Base-by-base conservation (phyloP, 2,888 invertebrate genomes). In the Mythimna loreyi region DNA sequence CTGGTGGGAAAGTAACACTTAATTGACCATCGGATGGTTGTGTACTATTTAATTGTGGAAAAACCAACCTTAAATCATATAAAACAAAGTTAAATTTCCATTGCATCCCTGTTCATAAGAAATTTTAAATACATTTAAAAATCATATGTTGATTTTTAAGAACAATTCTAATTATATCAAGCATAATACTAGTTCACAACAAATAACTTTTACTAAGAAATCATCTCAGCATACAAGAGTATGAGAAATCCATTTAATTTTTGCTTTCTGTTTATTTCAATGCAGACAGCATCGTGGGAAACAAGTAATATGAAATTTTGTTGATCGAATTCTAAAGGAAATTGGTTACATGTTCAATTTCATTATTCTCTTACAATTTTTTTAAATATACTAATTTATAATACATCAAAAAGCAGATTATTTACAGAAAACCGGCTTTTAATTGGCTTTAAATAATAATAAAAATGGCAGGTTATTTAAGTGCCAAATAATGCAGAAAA, bases 1-100 rank as follows among this genome's bases (percentile, higher is more conserved):
- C 98, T 99, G 91, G 64, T 50, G 7, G 4, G 4, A 25, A 28
- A 50, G 36, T 7, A 0, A 45, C 2, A 47, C 16, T 61, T 25
- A 30, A 58, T 4, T n/a, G 23, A 4, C 23, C 28, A 13, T 19
- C 9, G 11, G 28, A 28, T 6, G 23, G 19, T 23, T 16, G 33
- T 36, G 33, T 1, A 28, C n/a, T n/a, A 45, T 45, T 45, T n/a
- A 6, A 43, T 7, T 43, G 16, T 40, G 9, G 36, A 36, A 36
- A 36, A 36, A 36, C 36, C 9, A 9, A 36, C 11, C 36, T 11
- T 36, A 2, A 36, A 11, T 36, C 36, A 11, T 11, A 11, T n/a
- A 36, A 9, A 0, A 11, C 11, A 36, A 36, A 11, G 36, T 36
- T 36, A 9, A 36, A 36, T 36, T 3, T 36, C 36, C 13, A 13